Conservation (phyloP, 23 tunicate genomes). For the Trididemnum clinides region DNA sequence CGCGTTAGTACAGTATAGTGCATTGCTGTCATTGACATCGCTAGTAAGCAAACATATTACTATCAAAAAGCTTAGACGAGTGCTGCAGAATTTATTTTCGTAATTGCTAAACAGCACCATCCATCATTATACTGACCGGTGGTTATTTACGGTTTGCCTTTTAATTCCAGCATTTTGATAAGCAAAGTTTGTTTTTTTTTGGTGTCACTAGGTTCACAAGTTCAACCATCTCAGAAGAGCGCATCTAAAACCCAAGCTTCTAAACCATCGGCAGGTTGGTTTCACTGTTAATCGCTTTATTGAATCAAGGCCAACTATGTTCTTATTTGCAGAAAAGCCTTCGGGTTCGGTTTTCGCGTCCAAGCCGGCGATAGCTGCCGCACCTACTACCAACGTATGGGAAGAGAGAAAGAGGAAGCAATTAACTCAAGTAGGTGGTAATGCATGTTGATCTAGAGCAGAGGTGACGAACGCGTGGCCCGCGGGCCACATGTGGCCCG, state of each 20-base stretch:
- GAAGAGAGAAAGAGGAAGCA: constrained; percentile 80
- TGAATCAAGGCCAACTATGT: neutral
- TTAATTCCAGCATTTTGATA: too few species aligned
- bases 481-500: too few species aligned
- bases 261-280: neutral
- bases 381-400: constrained; percentile 90
- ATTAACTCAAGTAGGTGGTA: neutral
- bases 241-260: neutral
- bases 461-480: too few species aligned
- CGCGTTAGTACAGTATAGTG: too few species aligned
- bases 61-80: too few species aligned
- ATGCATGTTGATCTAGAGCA: too few species aligned
- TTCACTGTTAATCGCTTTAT: neutral
- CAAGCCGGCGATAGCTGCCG: constrained; percentile 46
- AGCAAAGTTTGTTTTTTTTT: neutral
- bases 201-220: neutral
- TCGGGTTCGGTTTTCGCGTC: neutral
- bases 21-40: too few species aligned
- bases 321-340: neutral
- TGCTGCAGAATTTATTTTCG: too few species aligned
- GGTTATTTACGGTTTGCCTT: too few species aligned
- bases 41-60: too few species aligned
- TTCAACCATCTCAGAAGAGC: neutral
- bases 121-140: too few species aligned
- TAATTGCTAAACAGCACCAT: too few species aligned